phyloP scores from a whole-genome alignment of 2,113 vertebrate species.

The Myiozetetes cayanensis region DNA sequence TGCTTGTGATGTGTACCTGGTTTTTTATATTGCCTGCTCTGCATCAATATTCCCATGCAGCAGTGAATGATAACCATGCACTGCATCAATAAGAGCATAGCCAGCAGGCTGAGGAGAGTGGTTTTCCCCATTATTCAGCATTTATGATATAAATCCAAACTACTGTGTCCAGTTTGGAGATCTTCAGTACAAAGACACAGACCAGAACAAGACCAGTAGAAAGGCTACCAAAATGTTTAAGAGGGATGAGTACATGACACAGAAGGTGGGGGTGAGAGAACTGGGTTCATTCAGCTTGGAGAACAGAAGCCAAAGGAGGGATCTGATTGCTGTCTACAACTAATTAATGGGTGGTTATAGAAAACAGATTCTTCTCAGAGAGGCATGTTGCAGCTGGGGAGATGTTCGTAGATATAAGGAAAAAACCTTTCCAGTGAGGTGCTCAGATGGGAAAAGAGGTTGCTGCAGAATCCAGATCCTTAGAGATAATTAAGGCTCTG shows the following conservation, averaged over 20 bases:
- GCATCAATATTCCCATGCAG: background rate
- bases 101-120: background rate
- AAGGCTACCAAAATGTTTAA: background rate
- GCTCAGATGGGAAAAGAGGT: background rate
- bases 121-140: background rate
- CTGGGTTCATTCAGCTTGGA: background rate
- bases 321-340: background rate
- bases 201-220: background rate
- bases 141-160: background rate
- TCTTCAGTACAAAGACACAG: background rate
- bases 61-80: fast-evolving
- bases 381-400: background rate
- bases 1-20: background rate
- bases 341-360: background rate
- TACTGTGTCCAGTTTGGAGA: background rate
- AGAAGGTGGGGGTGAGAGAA: background rate
- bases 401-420: background rate
- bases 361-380: background rate
- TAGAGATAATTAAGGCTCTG: background rate
- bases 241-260: background rate
- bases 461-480: background rate
- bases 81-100: background rate
- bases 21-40: background rate
- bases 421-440: background rate
- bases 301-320: background rate